phyloP scores from a whole-genome alignment of 2,888 invertebrate genomes.

The Ochropleura leucogaster region DNA sequence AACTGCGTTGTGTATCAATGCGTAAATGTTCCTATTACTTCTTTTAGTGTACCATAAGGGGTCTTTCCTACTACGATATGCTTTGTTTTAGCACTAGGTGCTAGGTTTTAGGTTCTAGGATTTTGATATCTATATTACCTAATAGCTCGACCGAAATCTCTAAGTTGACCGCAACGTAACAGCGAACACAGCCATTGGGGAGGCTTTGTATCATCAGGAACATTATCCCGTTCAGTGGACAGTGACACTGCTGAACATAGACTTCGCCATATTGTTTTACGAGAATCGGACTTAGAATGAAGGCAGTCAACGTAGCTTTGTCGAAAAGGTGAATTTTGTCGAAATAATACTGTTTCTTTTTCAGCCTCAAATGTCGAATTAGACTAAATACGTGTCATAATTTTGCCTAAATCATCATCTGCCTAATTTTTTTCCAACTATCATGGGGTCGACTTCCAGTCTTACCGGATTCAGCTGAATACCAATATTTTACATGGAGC shows the following conservation, averaged over 20 bases:
- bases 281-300: neutral
- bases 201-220: neutral
- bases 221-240: neutral
- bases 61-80: neutral
- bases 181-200: neutral
- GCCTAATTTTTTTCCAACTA: too few species aligned
- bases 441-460: too few species aligned
- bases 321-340: neutral
- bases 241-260: neutral
- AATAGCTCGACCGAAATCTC: neutral
- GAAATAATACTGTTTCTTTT: neutral
- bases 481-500: too few species aligned
- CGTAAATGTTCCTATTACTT: neutral
- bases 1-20: neutral
- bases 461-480: too few species aligned
- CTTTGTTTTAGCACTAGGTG: neutral
- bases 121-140: neutral
- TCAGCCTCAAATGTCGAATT: neutral
- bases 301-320: neutral
- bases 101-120: too few species aligned
- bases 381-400: neutral
- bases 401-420: conserved; percentile 9
- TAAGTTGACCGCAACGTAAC: neutral
- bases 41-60: neutral
- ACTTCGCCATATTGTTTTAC: neutral